A percentile compares a stretch with the other conserved stretches of the same genome.
These are phyloP conservation scores for Cherax quadricarinatus DNA, from an alignment of 1,140 invertebrate genomes.

Conservation along the genomic window DNA sequence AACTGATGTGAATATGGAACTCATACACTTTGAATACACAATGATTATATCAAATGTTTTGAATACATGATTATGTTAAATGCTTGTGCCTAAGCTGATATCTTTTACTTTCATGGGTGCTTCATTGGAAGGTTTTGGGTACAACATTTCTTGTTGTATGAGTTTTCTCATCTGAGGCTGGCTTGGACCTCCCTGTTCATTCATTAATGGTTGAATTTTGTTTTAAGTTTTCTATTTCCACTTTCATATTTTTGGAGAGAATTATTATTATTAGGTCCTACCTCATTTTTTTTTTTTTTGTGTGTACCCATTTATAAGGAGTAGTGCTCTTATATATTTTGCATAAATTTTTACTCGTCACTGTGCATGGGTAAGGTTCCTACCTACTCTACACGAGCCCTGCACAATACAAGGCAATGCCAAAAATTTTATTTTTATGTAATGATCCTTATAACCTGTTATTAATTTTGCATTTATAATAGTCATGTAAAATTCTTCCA, in stretches of 20 bases:
- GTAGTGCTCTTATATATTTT: constrained; percentile 12
- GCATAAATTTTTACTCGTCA: background rate
- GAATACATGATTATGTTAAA: background rate
- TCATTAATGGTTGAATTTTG: constrained; percentile 36
- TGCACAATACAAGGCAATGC: constrained; percentile 20
- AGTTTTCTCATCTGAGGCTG: constrained; percentile 39
- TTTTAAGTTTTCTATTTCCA: constrained; percentile 32
- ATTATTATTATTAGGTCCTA: constrained; percentile 56
- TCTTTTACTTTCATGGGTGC: constrained; percentile 37
- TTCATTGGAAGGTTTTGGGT: constrained; percentile 28
- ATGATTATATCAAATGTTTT: background rate
- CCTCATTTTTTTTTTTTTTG: constrained; percentile 44
- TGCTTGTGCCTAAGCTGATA: background rate
- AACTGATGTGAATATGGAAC: background rate
- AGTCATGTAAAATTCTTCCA: constrained; percentile 8
- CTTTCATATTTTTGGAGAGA: constrained; percentile 57
- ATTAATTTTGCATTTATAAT: constrained; percentile 33
- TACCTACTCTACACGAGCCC: background rate
- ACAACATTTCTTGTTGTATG: background rate
- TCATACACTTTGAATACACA: background rate
- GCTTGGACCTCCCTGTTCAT: constrained; percentile 59
- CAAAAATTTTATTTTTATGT: background rate
- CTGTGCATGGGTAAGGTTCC: background rate
- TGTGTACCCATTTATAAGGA: constrained; percentile 40
- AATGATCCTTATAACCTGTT: background rate